Evolutionary conservation across 2,888 invertebrate genomes (phyloP), one percentile per base, ranked within the genome.

Genomic region (Scaptomyza flava): DNA sequence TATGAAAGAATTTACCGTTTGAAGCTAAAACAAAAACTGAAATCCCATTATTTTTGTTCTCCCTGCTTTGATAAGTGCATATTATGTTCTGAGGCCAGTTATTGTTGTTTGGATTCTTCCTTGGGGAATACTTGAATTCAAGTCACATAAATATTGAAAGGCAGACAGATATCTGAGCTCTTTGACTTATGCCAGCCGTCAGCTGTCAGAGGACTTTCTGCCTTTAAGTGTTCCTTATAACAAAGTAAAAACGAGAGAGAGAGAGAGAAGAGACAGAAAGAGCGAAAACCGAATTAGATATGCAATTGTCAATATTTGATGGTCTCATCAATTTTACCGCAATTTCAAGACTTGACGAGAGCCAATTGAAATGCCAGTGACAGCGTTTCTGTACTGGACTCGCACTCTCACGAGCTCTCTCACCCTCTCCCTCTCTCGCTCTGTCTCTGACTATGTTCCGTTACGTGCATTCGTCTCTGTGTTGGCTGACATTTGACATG

Each of bases 281-380:
- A n/a, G 7, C 9, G n/a, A 9, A 9, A 54, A 41, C 42, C 67
- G 72, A 66, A 77, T 81, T 86, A 84, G 81, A 68, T 81, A 75
- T 77, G 87, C 87, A 73, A 75, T 88, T 88, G 89, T 79, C 85
- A 87, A 87, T 88, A 87, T 77, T 86, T 85, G 87, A 85, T 88
- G 89, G 77, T 71, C 79, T 68, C 87, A 87, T 84, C 85, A 88
- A 87, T 84, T 76, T 81, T 77, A 72, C 64, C 79, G 52, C 52
- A 71, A 58, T 53, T 60, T 62, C 60, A 43, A 41, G 41, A 45
- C 41, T 50, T 51, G 34, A 47, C 46, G 41, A 17, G 43, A 48
- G 84, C 68, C 81, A 87, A 87, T 87, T 84, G 81, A 81, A 87
- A 81, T 68, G 75, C 65, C 81, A 65, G 59, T 56, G 64, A 42